A percentile compares a stretch with the other conserved stretches of the same genome.
Conservation (phyloP, 2,888 invertebrate genomes). For the Diaphora mendica region DNA sequence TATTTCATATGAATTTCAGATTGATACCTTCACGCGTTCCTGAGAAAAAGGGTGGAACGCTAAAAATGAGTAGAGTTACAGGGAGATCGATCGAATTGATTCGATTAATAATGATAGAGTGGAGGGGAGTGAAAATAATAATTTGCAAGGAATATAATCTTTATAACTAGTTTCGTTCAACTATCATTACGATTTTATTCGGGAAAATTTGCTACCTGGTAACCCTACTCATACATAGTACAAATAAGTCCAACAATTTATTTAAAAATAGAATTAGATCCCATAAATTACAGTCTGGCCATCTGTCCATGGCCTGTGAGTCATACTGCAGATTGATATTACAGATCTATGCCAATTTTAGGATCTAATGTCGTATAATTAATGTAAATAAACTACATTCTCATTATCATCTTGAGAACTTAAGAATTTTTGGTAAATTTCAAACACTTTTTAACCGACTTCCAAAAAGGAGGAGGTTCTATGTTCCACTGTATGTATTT, state of each 20-base stretch:
- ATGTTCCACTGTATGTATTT: too few species aligned
- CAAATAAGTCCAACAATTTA: constrained; percentile 30
- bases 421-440: background rate
- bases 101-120: background rate
- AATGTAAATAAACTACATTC: background rate
- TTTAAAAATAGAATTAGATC: constrained; percentile 59
- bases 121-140: too few species aligned
- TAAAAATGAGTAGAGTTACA: background rate
- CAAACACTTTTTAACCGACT: too few species aligned
- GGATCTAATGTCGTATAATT: constrained; percentile 27
- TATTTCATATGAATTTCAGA: too few species aligned
- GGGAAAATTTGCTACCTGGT: background rate
- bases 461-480: too few species aligned
- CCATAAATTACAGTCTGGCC: constrained; percentile 53
- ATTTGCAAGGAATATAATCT: background rate
- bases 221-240: background rate
- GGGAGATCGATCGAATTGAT: background rate
- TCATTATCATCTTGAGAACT: background rate
- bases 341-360: constrained; percentile 46
- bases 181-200: background rate
- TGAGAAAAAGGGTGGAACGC: too few species aligned
- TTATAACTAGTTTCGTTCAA: background rate
- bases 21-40: too few species aligned
- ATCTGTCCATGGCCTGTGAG: constrained; percentile 50
- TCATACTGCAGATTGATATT: constrained; percentile 42